Percentiles rank a stretch among this genome's conserved stretches.
Evolutionary conservation across 1,140 invertebrate species (phyloP).

Genomic region (Hycleus cichorii): DNA sequence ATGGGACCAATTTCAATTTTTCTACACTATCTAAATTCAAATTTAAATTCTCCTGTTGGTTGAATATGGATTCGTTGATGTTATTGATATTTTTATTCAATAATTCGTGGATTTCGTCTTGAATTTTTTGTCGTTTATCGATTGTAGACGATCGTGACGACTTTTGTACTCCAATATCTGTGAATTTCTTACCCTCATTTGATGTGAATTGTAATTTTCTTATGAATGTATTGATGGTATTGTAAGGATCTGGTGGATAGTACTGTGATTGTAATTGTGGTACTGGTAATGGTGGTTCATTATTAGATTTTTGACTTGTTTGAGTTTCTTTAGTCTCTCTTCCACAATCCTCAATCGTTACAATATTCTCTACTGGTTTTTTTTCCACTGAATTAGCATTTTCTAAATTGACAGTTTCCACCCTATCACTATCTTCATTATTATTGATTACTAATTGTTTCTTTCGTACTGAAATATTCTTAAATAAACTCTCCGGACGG

Average conservation of each 20-base stretch:
- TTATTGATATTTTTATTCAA: constrained; percentile 1
- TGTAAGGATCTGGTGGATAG: constrained; percentile 31
- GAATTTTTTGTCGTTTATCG: background rate
- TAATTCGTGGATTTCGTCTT: constrained; percentile 3
- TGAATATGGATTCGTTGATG: too few relatives aligned
- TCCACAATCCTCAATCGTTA: background rate
- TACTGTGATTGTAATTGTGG: background rate
- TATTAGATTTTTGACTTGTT: background rate
- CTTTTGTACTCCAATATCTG: constrained; percentile 33
- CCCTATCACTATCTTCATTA: too few relatives aligned
- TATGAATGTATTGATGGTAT: constrained; percentile 39
- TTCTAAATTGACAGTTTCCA: too few relatives aligned
- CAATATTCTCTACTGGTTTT: background rate
- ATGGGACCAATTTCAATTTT: constrained; percentile 21
- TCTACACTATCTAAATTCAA: constrained; percentile 27
- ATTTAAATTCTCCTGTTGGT: constrained; percentile 16
- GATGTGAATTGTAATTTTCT: constrained; percentile 31
- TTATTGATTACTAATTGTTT: too few relatives aligned
- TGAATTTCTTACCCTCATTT: constrained; percentile 16
- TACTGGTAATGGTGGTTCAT: too few relatives aligned
- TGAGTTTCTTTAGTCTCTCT: constrained; percentile 23
- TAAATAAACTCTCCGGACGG: too few relatives aligned
- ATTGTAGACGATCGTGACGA: constrained; percentile 5
- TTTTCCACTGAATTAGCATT: background rate
- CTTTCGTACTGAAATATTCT: too few relatives aligned